Conservation (phyloP, 2,888 invertebrate species). For the Leucoptera coffeella region DNA sequence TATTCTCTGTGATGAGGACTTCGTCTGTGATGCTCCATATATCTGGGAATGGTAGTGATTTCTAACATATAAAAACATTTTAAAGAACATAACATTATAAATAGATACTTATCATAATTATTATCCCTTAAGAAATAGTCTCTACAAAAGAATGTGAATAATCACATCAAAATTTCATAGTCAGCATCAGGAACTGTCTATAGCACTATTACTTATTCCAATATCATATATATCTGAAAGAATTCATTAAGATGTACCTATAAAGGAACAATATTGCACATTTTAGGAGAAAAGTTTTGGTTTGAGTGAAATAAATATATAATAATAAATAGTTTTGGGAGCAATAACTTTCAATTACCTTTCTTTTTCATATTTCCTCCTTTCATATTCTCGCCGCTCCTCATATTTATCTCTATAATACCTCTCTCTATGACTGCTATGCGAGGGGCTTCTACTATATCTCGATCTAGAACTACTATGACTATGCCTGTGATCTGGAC, state of each 20-base stretch:
- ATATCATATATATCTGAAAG: no score
- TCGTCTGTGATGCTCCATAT: not conserved
- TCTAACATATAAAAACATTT: slow-evolving; percentile 11
- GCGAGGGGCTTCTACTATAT: not conserved
- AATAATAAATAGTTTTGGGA: no score
- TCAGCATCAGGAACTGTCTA: no score
- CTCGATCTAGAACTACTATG: slow-evolving; percentile 2
- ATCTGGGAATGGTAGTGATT: slow-evolving; percentile 4
- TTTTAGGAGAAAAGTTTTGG: no score
- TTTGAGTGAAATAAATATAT: no score
- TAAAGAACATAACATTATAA: slow-evolving; percentile 11
- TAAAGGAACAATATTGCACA: no score
- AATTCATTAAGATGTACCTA: no score
- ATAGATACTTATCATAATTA: no score
- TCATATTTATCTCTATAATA: slow-evolving; percentile 2
- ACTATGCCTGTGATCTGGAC: slow-evolving; percentile 13
- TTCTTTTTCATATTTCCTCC: not conserved
- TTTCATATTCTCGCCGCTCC: slow-evolving; percentile 1
- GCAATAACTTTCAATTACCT: slow-evolving; percentile 1
- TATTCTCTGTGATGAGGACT: not conserved
- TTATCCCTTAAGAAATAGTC: no score
- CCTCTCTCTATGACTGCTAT: slow-evolving; percentile 5
- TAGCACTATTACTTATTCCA: no score
- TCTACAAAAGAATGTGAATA: no score
- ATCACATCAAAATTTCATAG: no score